Conservation (phyloP, 1,140 invertebrate species). For the Tenebrio molitor region DNA sequence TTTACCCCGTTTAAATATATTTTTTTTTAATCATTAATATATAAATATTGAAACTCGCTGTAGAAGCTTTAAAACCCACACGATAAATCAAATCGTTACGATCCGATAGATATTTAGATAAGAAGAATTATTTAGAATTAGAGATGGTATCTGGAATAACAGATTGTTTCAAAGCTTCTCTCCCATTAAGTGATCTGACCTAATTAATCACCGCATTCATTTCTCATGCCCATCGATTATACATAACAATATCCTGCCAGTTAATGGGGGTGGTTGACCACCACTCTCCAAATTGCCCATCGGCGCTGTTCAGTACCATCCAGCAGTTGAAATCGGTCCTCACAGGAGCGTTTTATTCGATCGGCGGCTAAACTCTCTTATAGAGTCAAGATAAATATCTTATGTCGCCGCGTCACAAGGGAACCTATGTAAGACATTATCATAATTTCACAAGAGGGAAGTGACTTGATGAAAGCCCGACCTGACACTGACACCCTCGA, state of each 20-base stretch:
- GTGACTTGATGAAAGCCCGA: slow-evolving; percentile 32
- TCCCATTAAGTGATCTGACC: slow-evolving; percentile 7
- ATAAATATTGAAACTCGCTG: too few species aligned
- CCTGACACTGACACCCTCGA: slow-evolving; percentile 26
- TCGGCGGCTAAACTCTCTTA: neutral
- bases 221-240: slow-evolving; percentile 2
- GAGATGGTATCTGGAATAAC: slow-evolving; percentile 1
- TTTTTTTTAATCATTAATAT: too few species aligned
- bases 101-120: slow-evolving; percentile 21
- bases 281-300: too few species aligned
- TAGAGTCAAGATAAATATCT: slow-evolving; percentile 17
- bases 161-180: neutral
- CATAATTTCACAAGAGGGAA: slow-evolving; percentile 37
- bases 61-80: neutral
- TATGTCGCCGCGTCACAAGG: slow-evolving; percentile 12
- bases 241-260: neutral
- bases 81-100: slow-evolving; percentile 10
- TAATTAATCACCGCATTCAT: slow-evolving; percentile 22
- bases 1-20: too few species aligned
- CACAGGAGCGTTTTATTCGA: too few species aligned
- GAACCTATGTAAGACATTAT: slow-evolving; percentile 36
- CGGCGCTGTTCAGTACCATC: too few species aligned
- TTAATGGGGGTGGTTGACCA: too few species aligned
- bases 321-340: too few species aligned
- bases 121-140: slow-evolving; percentile 12